These are phyloP conservation scores for Leptocoma aspasia DNA, from an alignment of 2,113 vertebrate genomes.

Conservation along the genomic window DNA sequence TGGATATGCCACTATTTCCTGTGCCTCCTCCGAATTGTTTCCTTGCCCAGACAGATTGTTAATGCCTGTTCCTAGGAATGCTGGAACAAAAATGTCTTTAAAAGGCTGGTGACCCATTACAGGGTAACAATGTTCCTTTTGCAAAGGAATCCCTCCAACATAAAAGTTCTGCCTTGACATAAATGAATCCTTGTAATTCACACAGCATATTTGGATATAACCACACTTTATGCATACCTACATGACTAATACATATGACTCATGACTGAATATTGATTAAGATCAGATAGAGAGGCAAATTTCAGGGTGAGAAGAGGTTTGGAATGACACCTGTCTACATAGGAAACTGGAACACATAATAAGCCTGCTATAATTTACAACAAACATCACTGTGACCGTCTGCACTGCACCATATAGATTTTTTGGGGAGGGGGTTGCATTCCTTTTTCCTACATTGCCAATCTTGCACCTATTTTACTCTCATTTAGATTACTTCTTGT, in stretches of 20 bases:
- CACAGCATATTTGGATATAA: neutral
- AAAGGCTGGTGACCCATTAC: neutral
- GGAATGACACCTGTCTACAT: neutral
- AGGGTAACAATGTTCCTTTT: neutral
- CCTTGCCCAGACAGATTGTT: neutral
- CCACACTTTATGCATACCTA: neutral
- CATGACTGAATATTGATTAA: neutral
- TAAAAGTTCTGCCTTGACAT: neutral
- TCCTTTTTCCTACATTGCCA: neutral
- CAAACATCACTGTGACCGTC: neutral
- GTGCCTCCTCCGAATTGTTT: neutral
- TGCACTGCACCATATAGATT: neutral
- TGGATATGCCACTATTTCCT: neutral
- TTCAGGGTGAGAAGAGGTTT: neutral
- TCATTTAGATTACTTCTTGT: neutral
- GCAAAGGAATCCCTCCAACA: neutral
- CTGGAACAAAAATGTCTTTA: no score
- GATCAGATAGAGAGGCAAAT: neutral
- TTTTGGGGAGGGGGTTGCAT: neutral
- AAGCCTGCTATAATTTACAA: neutral
- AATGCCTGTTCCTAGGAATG: neutral
- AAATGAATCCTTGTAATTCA: neutral
- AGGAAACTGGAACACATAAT: neutral
- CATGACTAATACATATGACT: neutral
- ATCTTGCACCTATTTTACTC: neutral